These are phyloP conservation scores for Tenthredo livida DNA, from an alignment of 2,888 invertebrate genomes.

Conservation along the genomic window DNA sequence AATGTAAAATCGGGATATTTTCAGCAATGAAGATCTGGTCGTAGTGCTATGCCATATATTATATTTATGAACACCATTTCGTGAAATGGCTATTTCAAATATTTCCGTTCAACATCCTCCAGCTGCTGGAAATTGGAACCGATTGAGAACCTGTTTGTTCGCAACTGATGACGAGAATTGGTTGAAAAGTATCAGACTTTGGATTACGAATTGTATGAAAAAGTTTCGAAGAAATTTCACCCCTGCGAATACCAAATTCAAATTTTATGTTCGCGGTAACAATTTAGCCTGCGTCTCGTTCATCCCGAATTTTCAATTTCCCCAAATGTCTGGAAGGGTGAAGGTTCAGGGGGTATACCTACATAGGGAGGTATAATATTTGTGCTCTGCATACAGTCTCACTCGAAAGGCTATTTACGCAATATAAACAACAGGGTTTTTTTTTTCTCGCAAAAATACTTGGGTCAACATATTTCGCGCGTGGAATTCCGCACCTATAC, in stretches of 20 bases:
- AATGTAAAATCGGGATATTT: not conserved
- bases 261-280: constrained; percentile 8
- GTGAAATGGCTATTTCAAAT: not conserved
- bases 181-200: not conserved
- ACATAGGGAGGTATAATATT: not conserved
- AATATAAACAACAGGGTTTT: not conserved
- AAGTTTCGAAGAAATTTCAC: not conserved
- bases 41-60: not conserved
- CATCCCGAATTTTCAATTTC: constrained; percentile 6
- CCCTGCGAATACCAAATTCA: not conserved
- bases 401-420: not conserved
- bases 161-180: not conserved
- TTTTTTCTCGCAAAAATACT: not conserved
- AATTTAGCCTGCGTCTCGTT: constrained; percentile 9
- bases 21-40: not conserved
- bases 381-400: not conserved
- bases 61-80: not conserved
- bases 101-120: not conserved
- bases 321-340: not conserved
- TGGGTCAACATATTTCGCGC: not conserved
- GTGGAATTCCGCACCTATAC: not conserved
- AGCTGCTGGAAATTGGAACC: not conserved
- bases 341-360: not conserved
- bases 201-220: constrained; percentile 12
- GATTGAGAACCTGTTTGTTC: not conserved